Conservation (phyloP, 2,888 invertebrate genomes). For the Cephus sareptanus region DNA sequence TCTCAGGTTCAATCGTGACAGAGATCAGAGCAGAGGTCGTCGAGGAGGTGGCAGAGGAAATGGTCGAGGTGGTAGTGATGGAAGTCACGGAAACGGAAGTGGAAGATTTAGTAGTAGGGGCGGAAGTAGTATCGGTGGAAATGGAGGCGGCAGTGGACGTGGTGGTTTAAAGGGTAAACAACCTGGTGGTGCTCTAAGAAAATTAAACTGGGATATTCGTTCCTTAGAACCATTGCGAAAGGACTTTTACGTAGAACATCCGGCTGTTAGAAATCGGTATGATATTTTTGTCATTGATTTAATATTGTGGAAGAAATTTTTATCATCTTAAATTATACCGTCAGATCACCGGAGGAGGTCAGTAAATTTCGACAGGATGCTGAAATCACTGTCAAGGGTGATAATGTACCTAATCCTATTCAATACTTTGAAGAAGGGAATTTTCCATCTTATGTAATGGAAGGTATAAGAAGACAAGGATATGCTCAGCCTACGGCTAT, state of each 20-base stretch:
- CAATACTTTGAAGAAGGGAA: slow-evolving; percentile 60
- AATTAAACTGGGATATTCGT: slow-evolving; percentile 70
- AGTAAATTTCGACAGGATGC: slow-evolving; percentile 47
- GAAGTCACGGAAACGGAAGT: slow-evolving; percentile 64
- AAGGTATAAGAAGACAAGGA: slow-evolving; percentile 65
- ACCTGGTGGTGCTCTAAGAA: slow-evolving; percentile 67
- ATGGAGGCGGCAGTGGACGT: slow-evolving; percentile 36
- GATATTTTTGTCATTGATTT: slow-evolving; percentile 5
- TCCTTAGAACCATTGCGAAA: slow-evolving; percentile 79
- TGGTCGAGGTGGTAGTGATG: slow-evolving; percentile 47
- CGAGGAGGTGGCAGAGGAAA: slow-evolving; percentile 38
- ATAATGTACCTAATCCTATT: slow-evolving; percentile 58
- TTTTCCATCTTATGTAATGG: slow-evolving; percentile 56
- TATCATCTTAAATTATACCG: neutral
- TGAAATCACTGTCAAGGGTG: slow-evolving; percentile 60
- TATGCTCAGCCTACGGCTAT: slow-evolving; percentile 73
- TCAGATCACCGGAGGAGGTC: slow-evolving; percentile 55
- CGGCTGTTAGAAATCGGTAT: slow-evolving; percentile 70
- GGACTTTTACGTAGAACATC: slow-evolving; percentile 82
- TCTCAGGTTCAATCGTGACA: slow-evolving; percentile 52
- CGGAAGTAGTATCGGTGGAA: slow-evolving; percentile 33
- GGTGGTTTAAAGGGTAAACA: slow-evolving; percentile 48
- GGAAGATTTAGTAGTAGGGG: slow-evolving; percentile 60
- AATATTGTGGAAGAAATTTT: neutral
- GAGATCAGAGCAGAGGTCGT: slow-evolving; percentile 50